Evolutionary conservation across 2,113 vertebrate species (phyloP), one percentile per base, ranked within the genome.

Genomic region (Peucedramus taeniatus): DNA sequence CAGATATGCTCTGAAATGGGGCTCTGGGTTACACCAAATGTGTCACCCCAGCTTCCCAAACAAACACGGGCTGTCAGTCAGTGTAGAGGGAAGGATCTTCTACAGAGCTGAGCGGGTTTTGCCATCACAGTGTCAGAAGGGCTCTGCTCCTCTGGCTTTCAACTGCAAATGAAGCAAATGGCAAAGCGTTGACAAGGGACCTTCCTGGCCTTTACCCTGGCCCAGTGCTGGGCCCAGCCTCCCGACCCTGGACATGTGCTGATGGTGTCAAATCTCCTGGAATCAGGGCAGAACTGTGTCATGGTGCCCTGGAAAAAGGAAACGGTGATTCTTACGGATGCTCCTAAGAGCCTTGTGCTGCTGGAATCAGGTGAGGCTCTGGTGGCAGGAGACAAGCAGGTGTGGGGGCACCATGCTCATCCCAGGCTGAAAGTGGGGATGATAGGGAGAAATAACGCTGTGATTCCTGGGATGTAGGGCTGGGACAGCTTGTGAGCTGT

Each of bases 151-250:
- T 80, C 37, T 11, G 14, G 13, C 88, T 96, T 95, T 97, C 88
- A 88, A 35, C 53, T 94, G 88, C 86, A 94, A 94, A 93, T 89
- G 82, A 86, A 88, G 66, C 92, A 93, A 94, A 91, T 3, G 60
- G 84, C 33, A 5, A 69, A 77, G 60, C 54, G 11, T 23, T 78
- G 44, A 45, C 42, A 50, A 54, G 76, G 65, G 63, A 53, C n/a
- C 60, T 61, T 45, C 31, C n/a, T 35, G 68, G 40, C 53, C 68
- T 51, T 57, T 86, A 78, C 27, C 16, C 40, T 51, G 57, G 54
- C 59, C 37, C 56, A 11, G 69, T 30, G 45, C 69, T 40, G 65
- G 16, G 10, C 51, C 40, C 28, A 12, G 31, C 1, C 0, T 31
- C 82, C 15, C 2, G 14, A 35, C 39, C 35, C 47, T 47, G 59